Conservation (phyloP, 2,113 vertebrate species). For the Dipodomys stephensi region DNA sequence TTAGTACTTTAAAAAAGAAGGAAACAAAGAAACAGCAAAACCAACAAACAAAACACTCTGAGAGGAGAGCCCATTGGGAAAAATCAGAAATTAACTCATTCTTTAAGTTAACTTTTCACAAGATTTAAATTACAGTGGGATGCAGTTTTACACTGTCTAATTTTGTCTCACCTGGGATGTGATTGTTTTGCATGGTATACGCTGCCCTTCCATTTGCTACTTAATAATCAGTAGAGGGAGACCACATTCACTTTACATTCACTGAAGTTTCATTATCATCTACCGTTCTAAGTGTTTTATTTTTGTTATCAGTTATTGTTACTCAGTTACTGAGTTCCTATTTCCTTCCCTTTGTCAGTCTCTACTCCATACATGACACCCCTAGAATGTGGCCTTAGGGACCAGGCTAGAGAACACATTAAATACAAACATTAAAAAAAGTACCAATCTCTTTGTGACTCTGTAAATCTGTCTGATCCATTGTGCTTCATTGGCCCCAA, state of each 20-base stretch:
- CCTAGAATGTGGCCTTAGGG: not conserved
- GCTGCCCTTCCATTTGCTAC: not conserved
- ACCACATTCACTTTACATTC: not conserved
- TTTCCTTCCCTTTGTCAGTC: not conserved
- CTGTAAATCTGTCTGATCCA: not conserved
- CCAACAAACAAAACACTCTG: not conserved
- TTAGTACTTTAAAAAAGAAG: too few species aligned
- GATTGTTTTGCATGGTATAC: not conserved
- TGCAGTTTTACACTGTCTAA: not conserved
- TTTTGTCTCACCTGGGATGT: not conserved
- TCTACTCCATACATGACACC: not conserved
- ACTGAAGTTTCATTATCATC: not conserved
- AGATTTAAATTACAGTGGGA: not conserved
- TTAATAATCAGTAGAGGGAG: not conserved
- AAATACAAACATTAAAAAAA: not conserved
- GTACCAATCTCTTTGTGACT: not conserved
- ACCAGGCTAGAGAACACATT: not conserved
- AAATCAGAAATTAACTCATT: too few species aligned
- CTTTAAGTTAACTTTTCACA: not conserved
- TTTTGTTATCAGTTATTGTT: too few species aligned
- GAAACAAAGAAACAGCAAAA: too few species aligned
- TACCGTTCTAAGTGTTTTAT: not conserved
- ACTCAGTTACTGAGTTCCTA: not conserved
- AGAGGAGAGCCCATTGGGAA: not conserved
- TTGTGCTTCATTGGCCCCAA: not conserved